Evolutionary conservation across 1,140 invertebrate genomes (phyloP).

Genomic region (Neodiprion fabricii): DNA sequence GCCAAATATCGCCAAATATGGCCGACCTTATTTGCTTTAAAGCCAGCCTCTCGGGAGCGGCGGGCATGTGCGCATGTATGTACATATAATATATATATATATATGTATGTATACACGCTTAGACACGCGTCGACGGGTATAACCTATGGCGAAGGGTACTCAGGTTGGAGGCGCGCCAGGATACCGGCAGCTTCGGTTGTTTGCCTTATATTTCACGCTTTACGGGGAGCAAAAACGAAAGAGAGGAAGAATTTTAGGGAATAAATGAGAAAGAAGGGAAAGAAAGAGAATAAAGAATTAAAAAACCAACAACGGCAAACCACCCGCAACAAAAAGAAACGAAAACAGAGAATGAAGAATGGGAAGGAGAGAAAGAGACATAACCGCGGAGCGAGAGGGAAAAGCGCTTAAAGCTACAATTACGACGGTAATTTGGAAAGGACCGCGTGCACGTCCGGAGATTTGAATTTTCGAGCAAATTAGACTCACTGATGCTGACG

Average conservation of each 20-base stretch:
- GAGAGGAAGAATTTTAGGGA: too few relatives aligned
- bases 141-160: neutral
- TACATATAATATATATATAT: neutral
- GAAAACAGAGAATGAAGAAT: too few relatives aligned
- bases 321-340: too few relatives aligned
- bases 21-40: slow-evolving; percentile 7
- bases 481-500: neutral
- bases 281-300: too few relatives aligned
- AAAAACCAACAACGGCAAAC: too few relatives aligned
- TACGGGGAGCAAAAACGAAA: neutral
- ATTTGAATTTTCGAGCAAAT: neutral
- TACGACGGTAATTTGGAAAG: neutral
- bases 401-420: neutral
- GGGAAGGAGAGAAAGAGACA: neutral
- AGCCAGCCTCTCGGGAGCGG: neutral
- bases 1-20: slow-evolving; percentile 1
- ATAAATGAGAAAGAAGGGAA: too few relatives aligned
- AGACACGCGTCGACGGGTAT: neutral
- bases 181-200: neutral
- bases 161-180: neutral
- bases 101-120: neutral
- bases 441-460: neutral
- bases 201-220: slow-evolving; percentile 4
- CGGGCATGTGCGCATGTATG: neutral
- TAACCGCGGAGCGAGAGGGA: neutral